phyloP scores from a whole-genome alignment of 2,113 vertebrate species.

The Paradisaea rubra region DNA sequence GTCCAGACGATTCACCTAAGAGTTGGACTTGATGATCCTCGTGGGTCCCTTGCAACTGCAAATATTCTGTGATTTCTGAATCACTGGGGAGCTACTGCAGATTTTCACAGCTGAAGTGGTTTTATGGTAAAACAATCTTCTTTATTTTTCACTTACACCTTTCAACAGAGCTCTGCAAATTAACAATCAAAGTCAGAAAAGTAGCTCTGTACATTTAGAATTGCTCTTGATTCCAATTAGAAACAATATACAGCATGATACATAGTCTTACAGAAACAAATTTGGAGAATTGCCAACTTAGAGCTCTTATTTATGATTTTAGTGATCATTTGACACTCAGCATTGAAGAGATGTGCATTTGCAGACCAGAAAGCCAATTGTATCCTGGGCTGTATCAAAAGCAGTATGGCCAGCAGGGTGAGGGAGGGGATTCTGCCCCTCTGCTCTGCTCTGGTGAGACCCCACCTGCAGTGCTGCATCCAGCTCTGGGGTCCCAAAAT shows the following conservation, averaged over 20 bases:
- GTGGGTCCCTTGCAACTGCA: neutral
- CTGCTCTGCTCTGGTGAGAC: neutral
- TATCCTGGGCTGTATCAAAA: neutral
- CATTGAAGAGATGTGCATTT: neutral
- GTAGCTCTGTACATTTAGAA: neutral
- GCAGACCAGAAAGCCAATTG: neutral
- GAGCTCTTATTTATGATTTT: neutral
- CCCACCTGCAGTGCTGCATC: neutral
- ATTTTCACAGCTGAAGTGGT: neutral
- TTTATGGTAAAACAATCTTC: neutral
- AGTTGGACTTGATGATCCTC: neutral
- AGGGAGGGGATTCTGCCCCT: neutral
- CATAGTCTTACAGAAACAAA: neutral
- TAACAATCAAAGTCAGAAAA: neutral
- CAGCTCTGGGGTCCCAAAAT: neutral
- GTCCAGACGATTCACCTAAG: neutral
- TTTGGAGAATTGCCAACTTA: neutral
- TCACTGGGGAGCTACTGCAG: neutral
- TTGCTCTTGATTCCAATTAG: neutral
- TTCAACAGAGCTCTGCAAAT: neutral
- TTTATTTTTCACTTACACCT: neutral
- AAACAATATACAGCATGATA: neutral
- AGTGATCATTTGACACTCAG: neutral
- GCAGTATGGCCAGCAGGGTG: fast-evolving
- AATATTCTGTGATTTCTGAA: neutral